These are phyloP conservation scores for Phoebastria nigripes DNA, from an alignment of 2,797 vertebrate species.

Conservation along the genomic window DNA sequence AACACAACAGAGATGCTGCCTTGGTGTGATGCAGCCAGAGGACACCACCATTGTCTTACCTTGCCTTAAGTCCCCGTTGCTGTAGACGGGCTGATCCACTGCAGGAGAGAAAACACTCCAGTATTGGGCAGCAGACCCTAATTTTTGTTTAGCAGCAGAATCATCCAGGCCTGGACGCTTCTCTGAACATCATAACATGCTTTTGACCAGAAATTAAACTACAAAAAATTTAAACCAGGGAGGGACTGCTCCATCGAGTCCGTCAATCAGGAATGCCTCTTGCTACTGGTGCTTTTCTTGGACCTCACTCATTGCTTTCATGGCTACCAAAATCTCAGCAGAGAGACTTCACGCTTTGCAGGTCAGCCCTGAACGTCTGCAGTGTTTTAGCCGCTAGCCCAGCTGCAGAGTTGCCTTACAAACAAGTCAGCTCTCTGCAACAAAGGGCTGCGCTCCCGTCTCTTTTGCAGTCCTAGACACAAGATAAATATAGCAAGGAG, in stretches of 20 bases:
- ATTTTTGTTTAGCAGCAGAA: not conserved
- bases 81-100: not conserved
- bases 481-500: constrained; percentile 41
- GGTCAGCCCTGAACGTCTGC: not conserved
- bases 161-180: not conserved
- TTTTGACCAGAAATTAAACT: not conserved
- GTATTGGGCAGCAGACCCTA: not conserved
- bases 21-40: not conserved
- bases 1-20: not conserved
- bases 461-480: not conserved
- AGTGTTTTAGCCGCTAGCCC: not conserved
- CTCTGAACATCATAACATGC: not conserved
- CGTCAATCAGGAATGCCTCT: not conserved
- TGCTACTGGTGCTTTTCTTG: not conserved
- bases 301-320: not conserved
- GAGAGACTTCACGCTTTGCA: not conserved
- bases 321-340: not conserved
- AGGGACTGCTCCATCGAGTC: not conserved
- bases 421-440: not conserved
- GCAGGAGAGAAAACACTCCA: not conserved
- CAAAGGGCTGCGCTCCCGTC: fast-evolving
- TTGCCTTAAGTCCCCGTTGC: not conserved
- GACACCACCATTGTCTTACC: not conserved
- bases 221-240: not conserved
- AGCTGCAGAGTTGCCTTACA: not conserved